These are phyloP conservation scores for Cloeon dipterum DNA, from an alignment of 2,888 invertebrate genomes.

Conservation along the genomic window DNA sequence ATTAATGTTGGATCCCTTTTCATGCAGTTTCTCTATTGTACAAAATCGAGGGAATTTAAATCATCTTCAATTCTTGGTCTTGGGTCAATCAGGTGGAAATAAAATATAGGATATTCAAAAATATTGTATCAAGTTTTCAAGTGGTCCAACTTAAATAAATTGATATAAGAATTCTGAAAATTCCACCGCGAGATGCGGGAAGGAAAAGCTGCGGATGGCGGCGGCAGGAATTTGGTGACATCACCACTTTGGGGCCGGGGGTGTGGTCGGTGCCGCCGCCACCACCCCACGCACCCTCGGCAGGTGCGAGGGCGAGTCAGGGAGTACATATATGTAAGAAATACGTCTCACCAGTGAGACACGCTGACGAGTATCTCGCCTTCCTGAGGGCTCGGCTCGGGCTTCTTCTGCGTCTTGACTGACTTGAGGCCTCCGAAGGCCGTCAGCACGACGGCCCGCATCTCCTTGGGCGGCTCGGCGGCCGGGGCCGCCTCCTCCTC, in stretches of 20 bases:
- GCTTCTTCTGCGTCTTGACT: constrained; percentile 59
- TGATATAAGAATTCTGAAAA: too few species aligned
- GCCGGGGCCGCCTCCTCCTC: constrained; percentile 10
- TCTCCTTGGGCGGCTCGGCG: constrained; percentile 47
- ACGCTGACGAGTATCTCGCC: constrained; percentile 64
- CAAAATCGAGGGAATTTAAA: too few species aligned
- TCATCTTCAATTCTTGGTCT: too few species aligned
- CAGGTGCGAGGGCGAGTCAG: too few species aligned
- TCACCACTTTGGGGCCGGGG: constrained; percentile 2
- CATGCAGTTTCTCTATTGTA: too few species aligned
- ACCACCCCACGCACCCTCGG: constrained; percentile 1
- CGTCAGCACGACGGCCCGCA: constrained; percentile 63
- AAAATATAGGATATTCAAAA: too few species aligned
- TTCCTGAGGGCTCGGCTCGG: constrained; percentile 44
- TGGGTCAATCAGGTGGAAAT: too few species aligned
- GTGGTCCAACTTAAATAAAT: too few species aligned
- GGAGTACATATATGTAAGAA: too few species aligned
- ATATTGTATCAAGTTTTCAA: too few species aligned
- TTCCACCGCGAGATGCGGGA: too few species aligned
- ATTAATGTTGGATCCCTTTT: too few species aligned
- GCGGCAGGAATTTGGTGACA: constrained; percentile 1
- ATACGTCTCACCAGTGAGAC: constrained; percentile 69
- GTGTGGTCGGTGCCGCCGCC: constrained; percentile 1
- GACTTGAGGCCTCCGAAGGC: constrained; percentile 71
- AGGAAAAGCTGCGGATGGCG: not conserved